Base-by-base conservation (phyloP, 2,797 vertebrate species). In the Sebastes cheni region DNA sequence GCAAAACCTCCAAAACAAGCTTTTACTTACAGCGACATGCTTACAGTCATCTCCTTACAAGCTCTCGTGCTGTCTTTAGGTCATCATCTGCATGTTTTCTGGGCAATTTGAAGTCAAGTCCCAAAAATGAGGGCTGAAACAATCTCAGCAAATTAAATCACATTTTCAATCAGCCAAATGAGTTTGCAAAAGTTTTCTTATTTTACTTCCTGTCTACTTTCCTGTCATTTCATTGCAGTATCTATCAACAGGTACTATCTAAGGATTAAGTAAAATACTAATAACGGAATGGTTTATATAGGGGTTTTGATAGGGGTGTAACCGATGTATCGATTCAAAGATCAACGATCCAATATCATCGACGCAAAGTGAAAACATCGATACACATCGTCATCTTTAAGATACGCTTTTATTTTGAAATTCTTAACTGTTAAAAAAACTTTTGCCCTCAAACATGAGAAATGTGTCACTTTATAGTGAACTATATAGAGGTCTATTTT, bases 1-100 rank as follows among this genome's bases (percentile, higher is more conserved):
- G 75, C 77, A 69, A 81, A 72, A 69, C 9, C 14, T 58, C n/a
- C 29, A 16, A 72, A 74, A 67, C 56, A 81, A 55, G 25, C 29
- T 59, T 75, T 72, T 55, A 65, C 54, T 56, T 61, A 69, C 30
- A 62, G 69, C 10, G 64, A 70, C 72, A 18, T 62, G 34, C 55
- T 65, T 25, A 20, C 23, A 59, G 20, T 16, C 29, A 29, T 62
- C 61, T 72, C 66, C 20, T 64, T 11, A 16, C 1, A 2, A 23
- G 13, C 27, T 69, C 8, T 10, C 1, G 4, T 68, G 23, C 56
- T 27, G 29, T 36, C 1, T 9, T 16, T 0, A 23, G 20, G 5
- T 67, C 3, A 36, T 70, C 32, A 39, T 71, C 42, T 79, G 23
- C 30, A 32, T 68, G 4, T 16, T 64, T 75, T 54, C 8, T 72